Evolutionary conservation across 2,888 invertebrate genomes (phyloP).

Genomic region (Apomyelois bistriatella): DNA sequence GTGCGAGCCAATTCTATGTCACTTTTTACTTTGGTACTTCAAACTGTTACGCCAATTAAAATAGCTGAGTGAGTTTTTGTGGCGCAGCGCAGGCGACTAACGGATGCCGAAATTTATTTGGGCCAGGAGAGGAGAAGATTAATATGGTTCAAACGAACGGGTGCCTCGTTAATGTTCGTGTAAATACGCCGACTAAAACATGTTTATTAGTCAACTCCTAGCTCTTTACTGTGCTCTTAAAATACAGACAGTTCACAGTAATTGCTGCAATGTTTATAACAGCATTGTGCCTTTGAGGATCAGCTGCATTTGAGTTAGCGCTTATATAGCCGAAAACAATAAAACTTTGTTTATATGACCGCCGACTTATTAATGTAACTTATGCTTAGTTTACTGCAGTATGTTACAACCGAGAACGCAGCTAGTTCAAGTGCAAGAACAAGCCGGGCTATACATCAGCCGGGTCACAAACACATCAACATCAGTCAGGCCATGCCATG

Average conservation of each 20-base stretch:
- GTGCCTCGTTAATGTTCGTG: conserved; percentile 56
- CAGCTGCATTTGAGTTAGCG: conserved; percentile 27
- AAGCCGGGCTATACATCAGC: conserved; percentile 47
- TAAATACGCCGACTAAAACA: conserved; percentile 61
- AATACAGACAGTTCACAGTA: conserved; percentile 57
- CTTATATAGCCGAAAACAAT: conserved; percentile 2
- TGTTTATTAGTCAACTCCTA: conserved; percentile 61
- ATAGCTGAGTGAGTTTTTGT: conserved; percentile 72
- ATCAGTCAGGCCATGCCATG: conserved; percentile 63
- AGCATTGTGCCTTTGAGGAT: conserved; percentile 38
- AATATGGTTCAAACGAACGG: conserved; percentile 63
- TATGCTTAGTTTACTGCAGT: conserved; percentile 22
- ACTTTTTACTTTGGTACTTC: conserved; percentile 57
- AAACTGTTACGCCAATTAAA: conserved; percentile 75
- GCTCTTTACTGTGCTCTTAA: conserved; percentile 44
- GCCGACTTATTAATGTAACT: not conserved
- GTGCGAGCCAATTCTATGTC: conserved; percentile 54
- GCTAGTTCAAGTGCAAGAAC: conserved; percentile 67
- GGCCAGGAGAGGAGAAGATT: conserved; percentile 60
- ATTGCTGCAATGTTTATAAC: conserved; percentile 52
- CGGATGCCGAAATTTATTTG: conserved; percentile 66
- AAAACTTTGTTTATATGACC: conserved; percentile 1
- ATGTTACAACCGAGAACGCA: conserved; percentile 39
- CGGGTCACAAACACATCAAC: conserved; percentile 62
- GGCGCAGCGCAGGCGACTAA: conserved; percentile 46